phyloP scores from a whole-genome alignment of 1,140 invertebrate genomes.

The silkworm (Bombyx mori) region DNA sequence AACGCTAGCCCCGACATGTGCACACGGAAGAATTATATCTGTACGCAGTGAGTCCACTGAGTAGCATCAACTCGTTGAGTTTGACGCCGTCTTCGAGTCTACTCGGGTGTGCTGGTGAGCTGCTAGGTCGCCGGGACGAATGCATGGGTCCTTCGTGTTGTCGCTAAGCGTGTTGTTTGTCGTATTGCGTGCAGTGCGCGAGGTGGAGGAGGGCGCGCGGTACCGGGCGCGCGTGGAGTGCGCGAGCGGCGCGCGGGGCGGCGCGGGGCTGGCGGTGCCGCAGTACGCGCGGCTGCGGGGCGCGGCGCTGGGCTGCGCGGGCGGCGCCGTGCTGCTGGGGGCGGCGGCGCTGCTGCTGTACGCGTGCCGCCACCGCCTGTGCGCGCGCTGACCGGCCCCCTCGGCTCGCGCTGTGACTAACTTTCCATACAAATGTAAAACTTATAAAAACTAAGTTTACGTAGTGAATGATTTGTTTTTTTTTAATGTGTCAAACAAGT shows the following conservation, averaged over 20 bases:
- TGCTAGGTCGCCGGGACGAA: not conserved
- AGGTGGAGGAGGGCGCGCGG: conserved; percentile 36
- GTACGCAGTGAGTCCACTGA: too few relatives aligned
- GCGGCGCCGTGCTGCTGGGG: conserved; percentile 37
- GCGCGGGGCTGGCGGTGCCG: conserved; percentile 35
- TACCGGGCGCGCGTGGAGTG: conserved; percentile 49
- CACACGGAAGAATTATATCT: too few relatives aligned
- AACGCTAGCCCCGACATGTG: too few relatives aligned
- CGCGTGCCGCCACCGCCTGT: conserved; percentile 30
- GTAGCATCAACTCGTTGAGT: too few relatives aligned
- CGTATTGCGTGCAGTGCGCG: conserved; percentile 25
- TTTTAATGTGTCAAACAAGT: too few relatives aligned
- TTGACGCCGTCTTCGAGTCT: too few relatives aligned
- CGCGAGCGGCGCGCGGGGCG: conserved; percentile 25
- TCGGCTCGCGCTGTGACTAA: conserved; percentile 25
- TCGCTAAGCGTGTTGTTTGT: not conserved
- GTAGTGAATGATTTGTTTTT: too few relatives aligned
- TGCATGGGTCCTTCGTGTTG: not conserved
- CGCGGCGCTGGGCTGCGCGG: conserved; percentile 35
- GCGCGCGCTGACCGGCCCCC: conserved; percentile 9
- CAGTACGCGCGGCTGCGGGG: conserved; percentile 40
- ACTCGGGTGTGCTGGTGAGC: too few relatives aligned
- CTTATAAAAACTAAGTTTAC: too few relatives aligned
- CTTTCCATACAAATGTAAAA: conserved; percentile 10
- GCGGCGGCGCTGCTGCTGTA: conserved; percentile 30